phyloP scores from a whole-genome alignment of 2,113 vertebrate genomes.

The Raphicerus campestris region DNA sequence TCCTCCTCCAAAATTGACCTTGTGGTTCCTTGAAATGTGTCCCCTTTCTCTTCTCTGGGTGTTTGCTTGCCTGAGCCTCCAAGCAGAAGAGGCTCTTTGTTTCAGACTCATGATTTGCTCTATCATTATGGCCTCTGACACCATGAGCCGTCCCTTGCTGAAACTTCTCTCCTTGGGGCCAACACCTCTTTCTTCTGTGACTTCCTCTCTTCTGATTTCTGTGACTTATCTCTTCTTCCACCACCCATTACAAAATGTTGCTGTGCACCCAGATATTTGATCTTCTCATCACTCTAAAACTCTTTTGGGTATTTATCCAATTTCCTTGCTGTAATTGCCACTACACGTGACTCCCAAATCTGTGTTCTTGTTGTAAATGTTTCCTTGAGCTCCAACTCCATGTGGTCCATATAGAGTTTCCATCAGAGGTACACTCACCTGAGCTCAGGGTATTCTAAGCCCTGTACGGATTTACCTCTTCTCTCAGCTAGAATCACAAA shows the following conservation, averaged over 20 bases:
- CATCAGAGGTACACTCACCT: not conserved
- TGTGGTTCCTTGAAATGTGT: not conserved
- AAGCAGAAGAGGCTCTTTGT: not conserved
- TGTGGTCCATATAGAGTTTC: not conserved
- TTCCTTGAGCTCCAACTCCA: not conserved
- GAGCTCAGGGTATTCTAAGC: not conserved
- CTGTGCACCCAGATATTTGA: not conserved
- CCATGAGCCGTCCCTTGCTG: not conserved
- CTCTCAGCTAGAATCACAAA: not conserved
- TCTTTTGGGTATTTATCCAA: not conserved
- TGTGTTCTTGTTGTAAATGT: not conserved
- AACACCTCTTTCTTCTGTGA: not conserved
- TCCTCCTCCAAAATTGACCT: not conserved
- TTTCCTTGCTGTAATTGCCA: not conserved
- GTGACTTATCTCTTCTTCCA: not conserved
- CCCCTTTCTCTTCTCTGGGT: not conserved
- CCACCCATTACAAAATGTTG: not conserved
- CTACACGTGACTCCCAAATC: rapidly evolving
- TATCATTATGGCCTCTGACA: not conserved
- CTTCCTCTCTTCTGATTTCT: not conserved
- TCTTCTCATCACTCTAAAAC: not conserved
- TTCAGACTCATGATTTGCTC: not conserved
- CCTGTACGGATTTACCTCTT: not conserved
- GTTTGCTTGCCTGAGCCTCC: not conserved
- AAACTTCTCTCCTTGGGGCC: not conserved